Base-by-base conservation (phyloP, 2,888 invertebrate species). In the Tolmerus cingulatus region DNA sequence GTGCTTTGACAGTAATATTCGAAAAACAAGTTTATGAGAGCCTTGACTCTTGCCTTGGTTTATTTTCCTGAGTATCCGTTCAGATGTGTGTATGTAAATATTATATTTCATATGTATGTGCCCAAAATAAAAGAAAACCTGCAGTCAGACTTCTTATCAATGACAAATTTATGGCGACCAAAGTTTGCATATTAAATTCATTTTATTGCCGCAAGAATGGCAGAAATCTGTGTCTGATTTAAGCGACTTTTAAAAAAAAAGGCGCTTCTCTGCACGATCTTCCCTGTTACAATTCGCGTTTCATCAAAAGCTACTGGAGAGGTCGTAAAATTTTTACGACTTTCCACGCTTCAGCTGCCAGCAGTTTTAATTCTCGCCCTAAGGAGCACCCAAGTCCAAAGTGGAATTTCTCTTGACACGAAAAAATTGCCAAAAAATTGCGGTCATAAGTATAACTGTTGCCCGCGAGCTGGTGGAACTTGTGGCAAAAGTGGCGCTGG, bases 1-100 rank as follows among this genome's bases (percentile, higher is more conserved):
- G 14, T n/a, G 74, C 30, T 77, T 14, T 77, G 40, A 1, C 37
- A 77, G 37, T 77, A 46, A 46, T 46, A 37, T 77, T 34, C 19
- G 34, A 34, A 78, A 78, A 78, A 40, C 43, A 78, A 78, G 40
- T 34, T 78, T 78, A 78, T 19, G 16, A 27, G 78, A 43, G 37
- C 78, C 78, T 78, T 78, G 78, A 78, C 77, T 77, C 77, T 77
- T 16, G 77, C 40, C 40, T 78, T 40, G 37, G 78, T 78, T 78
- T 78, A 43, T 78, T 78, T 78, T 76, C 16, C 27, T 23, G n/a
- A 78, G 16, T 46, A 12, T 2, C 40, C 40, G 34, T 23, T 9
- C 0, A 40, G 37, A 40, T 19, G 40, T 23, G 27, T 43, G n/a
- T 78, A 43, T 76, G n/a, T 76, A 34, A 14, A 8, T 9, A 76